Base-by-base conservation (phyloP, 2,113 vertebrate species). In the Muntiacus reevesi region DNA sequence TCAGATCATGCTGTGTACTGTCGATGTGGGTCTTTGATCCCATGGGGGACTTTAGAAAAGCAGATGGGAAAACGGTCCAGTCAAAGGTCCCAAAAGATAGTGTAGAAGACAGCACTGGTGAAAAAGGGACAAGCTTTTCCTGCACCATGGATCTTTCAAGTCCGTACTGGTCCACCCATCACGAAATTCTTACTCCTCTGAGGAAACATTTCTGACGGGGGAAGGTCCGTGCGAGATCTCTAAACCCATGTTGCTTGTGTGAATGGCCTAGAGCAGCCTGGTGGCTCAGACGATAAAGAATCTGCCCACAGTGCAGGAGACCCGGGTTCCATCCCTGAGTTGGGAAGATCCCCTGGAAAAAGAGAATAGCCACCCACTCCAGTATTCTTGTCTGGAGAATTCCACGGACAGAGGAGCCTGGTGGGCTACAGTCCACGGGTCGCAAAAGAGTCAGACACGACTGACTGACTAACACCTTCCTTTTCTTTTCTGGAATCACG, bases 1-100 rank as follows among this genome's bases (percentile, higher is more conserved):
- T 33, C 6, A 13, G 4, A 11, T 36, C 11, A 1, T 3, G 9
- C 52, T 55, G 27, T 47, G 8, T 45, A 11, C 9, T 71, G 0
- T 76, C 16, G 10, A 30, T 6, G 3, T 2, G 2, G 19, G 43
- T n/a, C 21, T 40, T 40, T n/a, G n/a, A 7, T 60, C n/a, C n/a
- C 7, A 25, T 64, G 36, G 78, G 21, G 6, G 21, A 71, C 55
- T 47, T 62, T 55, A 89, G 59, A 28, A 83, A 93, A 45, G 25
- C 1, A 62, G 36, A 28, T 14, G 3, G 8, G 13, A 28, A 27
- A 33, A 71, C 8, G 1, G 3, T 36, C 55, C 8, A 30, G 81
- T 55, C 28, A 43, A 36, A 62, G 5, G 7, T 28, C 47, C 21
- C 27, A 7, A 50, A 33, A 25, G 17, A 30, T 17, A n/a, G 11